A percentile compares a stretch with the other conserved stretches of the same genome.
Conservation (phyloP, 2,888 invertebrate species). For the Gymnocheta viridis region DNA sequence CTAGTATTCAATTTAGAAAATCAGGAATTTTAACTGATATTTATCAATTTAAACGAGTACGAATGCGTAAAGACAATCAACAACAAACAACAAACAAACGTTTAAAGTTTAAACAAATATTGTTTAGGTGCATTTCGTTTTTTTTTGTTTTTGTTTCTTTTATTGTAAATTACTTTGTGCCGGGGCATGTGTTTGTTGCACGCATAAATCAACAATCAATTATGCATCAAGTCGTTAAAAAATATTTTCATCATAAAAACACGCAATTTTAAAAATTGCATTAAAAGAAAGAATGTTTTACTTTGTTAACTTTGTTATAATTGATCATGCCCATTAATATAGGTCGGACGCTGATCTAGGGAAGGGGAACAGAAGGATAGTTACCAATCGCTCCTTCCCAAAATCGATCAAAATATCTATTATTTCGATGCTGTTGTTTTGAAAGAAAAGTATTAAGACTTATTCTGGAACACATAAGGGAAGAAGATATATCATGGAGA, state of each 20-base stretch:
- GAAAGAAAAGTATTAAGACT: too few species aligned
- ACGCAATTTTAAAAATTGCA: constrained; percentile 15
- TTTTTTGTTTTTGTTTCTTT: not conserved
- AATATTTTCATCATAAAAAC: constrained; percentile 6
- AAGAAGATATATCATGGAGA: too few species aligned
- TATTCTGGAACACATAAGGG: too few species aligned
- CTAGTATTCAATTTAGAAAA: constrained; percentile 32
- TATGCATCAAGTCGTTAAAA: constrained; percentile 22
- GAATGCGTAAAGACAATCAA: not conserved
- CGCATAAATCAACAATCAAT: constrained; percentile 46
- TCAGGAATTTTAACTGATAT: constrained; percentile 49
- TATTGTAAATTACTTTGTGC: constrained; percentile 7
- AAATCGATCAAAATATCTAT: too few species aligned
- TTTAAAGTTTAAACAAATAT: not conserved
- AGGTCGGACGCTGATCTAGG: too few species aligned
- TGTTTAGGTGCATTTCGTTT: not conserved
- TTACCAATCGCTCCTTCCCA: too few species aligned
- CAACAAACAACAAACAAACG: not conserved
- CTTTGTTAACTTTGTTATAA: not conserved
- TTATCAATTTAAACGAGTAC: constrained; percentile 18
- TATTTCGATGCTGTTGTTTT: too few species aligned
- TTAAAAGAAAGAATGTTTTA: not conserved
- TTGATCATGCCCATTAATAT: not conserved
- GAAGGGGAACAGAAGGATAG: too few species aligned
- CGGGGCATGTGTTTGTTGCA: constrained; percentile 21